Evolutionary conservation across 2,797 vertebrate genomes (phyloP).

Genomic region (Bucorvus abyssinicus): DNA sequence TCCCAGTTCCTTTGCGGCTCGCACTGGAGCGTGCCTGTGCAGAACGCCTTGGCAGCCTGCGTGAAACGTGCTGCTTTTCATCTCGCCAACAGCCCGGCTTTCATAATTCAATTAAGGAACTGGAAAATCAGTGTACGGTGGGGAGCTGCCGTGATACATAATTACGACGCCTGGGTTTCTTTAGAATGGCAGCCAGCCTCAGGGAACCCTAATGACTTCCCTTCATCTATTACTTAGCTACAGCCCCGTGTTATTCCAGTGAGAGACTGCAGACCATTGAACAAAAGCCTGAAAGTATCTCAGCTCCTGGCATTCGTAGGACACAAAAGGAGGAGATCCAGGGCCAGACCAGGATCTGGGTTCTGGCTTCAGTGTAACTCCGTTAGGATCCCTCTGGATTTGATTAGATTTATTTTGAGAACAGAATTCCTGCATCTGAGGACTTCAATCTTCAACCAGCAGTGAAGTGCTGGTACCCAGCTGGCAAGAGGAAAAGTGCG

Average conservation of each 20-base stretch:
- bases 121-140: constrained; percentile 3
- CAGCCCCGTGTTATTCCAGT: background rate
- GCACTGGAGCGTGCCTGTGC: background rate
- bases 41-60: background rate
- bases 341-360: background rate
- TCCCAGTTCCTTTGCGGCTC: constrained; percentile 26
- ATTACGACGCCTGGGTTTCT: background rate
- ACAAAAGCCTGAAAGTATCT: constrained; percentile 3
- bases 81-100: constrained; percentile 32
- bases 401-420: constrained; percentile 30
- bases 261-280: background rate
- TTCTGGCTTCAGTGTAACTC: background rate
- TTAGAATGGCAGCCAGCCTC: constrained; percentile 14
- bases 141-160: background rate
- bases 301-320: background rate
- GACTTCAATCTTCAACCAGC: background rate
- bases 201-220: background rate
- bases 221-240: background rate
- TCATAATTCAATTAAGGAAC: constrained; percentile 31
- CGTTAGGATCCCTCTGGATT: constrained; percentile 21
- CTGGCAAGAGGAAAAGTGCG: background rate
- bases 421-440: background rate
- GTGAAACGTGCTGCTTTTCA: constrained; percentile 22
- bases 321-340: background rate
- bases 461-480: background rate